These are phyloP conservation scores for Blennius ocellaris DNA, from an alignment of 2,113 vertebrate species.

Conservation along the genomic window DNA sequence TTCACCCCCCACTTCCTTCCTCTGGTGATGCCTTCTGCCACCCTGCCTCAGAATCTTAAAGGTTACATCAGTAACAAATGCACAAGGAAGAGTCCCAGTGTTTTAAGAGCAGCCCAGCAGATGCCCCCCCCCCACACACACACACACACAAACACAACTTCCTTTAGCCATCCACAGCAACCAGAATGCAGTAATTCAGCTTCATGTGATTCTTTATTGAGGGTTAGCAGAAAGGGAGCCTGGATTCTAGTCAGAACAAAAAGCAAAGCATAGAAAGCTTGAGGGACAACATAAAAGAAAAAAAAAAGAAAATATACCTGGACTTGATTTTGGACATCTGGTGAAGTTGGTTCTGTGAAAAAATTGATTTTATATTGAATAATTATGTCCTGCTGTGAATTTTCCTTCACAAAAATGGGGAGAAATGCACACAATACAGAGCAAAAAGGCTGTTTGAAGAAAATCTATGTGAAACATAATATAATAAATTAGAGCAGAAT, in stretches of 20 bases:
- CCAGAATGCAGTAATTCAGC: constrained; percentile 45
- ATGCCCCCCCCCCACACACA: too few species aligned
- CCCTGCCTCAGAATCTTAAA: background rate
- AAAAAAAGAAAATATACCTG: constrained; percentile 73
- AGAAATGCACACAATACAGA: constrained; percentile 19
- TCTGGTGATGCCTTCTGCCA: constrained; percentile 22
- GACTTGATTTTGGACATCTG: constrained; percentile 82
- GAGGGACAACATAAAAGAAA: constrained; percentile 61
- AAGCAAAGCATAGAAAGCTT: constrained; percentile 49
- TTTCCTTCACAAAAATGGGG: constrained; percentile 29
- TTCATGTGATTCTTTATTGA: constrained; percentile 40
- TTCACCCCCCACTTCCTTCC: constrained; percentile 49
- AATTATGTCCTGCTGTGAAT: constrained; percentile 19
- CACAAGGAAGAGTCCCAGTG: background rate
- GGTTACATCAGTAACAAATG: background rate
- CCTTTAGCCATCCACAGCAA: constrained; percentile 5
- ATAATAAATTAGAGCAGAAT: constrained; percentile 7
- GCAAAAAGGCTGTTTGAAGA: constrained; percentile 1
- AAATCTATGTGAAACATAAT: constrained; percentile 4
- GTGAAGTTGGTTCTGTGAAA: constrained; percentile 83
- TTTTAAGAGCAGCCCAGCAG: constrained; percentile 2
- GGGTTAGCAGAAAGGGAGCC: constrained; percentile 20
- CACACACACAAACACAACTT: too few species aligned
- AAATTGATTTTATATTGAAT: constrained; percentile 80
- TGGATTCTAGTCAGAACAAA: constrained; percentile 34